phyloP scores from a whole-genome alignment of 2,888 invertebrate species.

The Sphaerophoria rueppellii region DNA sequence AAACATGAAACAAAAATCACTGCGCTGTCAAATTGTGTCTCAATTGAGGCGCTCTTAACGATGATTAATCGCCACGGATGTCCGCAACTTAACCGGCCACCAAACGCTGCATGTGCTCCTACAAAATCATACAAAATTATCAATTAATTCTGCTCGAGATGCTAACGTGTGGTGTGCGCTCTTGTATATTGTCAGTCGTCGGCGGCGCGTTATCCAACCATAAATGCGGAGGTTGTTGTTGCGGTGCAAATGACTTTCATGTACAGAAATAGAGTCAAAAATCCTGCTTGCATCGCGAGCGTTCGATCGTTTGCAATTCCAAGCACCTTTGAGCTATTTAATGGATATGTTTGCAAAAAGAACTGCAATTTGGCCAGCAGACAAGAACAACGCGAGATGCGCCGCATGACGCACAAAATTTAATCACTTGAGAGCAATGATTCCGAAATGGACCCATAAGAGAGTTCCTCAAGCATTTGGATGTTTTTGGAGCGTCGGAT shows the following conservation, averaged over 20 bases:
- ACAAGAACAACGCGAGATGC: conserved; percentile 35
- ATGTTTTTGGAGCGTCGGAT: conserved; percentile 32
- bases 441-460: neutral
- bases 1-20: conserved; percentile 70
- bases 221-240: conserved; percentile 33
- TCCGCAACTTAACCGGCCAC: neutral
- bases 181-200: neutral
- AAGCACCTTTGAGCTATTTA: conserved; percentile 62
- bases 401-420: conserved; percentile 49
- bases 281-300: conserved; percentile 14
- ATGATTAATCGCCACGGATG: conserved; percentile 65
- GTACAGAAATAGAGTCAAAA: conserved; percentile 36
- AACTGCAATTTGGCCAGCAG: neutral
- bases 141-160: conserved; percentile 64
- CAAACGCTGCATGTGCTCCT: neutral
- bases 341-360: conserved; percentile 65
- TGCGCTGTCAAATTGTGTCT: conserved; percentile 72
- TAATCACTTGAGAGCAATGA: conserved; percentile 36
- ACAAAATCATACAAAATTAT: conserved; percentile 69
- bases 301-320: neutral
- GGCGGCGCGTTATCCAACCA: neutral
- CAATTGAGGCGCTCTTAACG: conserved; percentile 66
- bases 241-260: conserved; percentile 59
- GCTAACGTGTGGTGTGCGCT: neutral
- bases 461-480: conserved; percentile 42